These are phyloP conservation scores for Anseranas semipalmata DNA, from an alignment of 2,113 vertebrate species.

Conservation along the genomic window DNA sequence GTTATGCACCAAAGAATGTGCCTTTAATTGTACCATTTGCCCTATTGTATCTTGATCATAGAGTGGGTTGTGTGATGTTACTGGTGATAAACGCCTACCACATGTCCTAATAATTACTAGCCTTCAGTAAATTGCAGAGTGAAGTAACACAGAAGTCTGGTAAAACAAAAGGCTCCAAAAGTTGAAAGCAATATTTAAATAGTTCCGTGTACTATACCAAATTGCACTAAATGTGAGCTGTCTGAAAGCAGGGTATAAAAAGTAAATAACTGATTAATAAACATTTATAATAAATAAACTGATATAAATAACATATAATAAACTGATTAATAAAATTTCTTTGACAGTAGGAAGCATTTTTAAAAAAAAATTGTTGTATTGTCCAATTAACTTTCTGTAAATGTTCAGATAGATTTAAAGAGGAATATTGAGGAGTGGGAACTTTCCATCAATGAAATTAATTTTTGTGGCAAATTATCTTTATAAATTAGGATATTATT, in stretches of 20 bases:
- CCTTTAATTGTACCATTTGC: slow-evolving; percentile 84
- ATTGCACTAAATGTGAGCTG: slow-evolving; percentile 29
- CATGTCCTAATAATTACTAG: slow-evolving; percentile 81
- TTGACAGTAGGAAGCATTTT: not conserved
- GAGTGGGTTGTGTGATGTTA: slow-evolving; percentile 72
- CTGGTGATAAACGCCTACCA: slow-evolving; percentile 76
- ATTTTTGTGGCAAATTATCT: not conserved
- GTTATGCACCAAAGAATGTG: slow-evolving; percentile 81
- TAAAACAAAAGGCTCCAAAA: slow-evolving; percentile 73
- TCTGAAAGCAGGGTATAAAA: slow-evolving; percentile 15
- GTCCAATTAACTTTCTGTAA: not conserved
- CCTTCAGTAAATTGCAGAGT: slow-evolving; percentile 75
- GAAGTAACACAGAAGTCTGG: slow-evolving; percentile 68
- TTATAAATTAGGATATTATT: not conserved
- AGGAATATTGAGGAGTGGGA: not conserved
- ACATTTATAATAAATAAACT: too few relatives aligned
- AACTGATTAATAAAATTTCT: not conserved
- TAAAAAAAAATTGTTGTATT: not conserved
- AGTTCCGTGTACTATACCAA: slow-evolving; percentile 30
- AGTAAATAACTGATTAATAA: slow-evolving; percentile 18
- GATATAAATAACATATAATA: too few relatives aligned
- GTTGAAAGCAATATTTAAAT: slow-evolving; percentile 70
- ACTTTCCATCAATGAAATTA: not conserved
- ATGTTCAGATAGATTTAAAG: not conserved
- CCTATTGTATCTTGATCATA: slow-evolving; percentile 80